phyloP scores from a whole-genome alignment of 2,797 vertebrate genomes.

The Podarcis siculus region DNA sequence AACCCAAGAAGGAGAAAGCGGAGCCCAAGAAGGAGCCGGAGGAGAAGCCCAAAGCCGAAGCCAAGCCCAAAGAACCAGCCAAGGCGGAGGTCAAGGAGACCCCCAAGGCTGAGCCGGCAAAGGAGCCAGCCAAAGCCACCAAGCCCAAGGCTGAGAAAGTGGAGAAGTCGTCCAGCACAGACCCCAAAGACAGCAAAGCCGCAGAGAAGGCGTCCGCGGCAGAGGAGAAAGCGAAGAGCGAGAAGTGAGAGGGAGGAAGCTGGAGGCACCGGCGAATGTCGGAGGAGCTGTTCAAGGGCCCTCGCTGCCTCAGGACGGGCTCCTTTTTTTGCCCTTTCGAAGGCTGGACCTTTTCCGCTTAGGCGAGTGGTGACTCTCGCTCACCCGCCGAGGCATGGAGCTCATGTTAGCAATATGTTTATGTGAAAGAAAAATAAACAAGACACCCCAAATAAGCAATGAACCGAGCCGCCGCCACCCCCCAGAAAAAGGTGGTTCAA shows the following conservation, averaged over 20 bases:
- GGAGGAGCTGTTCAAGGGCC: conserved; percentile 47
- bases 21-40: conserved; percentile 66
- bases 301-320: background rate
- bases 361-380: conserved; percentile 2
- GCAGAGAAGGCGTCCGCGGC: conserved; percentile 60
- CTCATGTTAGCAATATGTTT: conserved; percentile 72
- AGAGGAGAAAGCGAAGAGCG: conserved; percentile 74
- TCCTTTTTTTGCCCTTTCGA: background rate
- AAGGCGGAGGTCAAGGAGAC: conserved; percentile 54
- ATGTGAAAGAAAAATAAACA: conserved; percentile 61
- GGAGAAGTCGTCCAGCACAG: conserved; percentile 84
- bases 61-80: conserved; percentile 46
- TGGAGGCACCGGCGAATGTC: conserved; percentile 48
- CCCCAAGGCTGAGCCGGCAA: conserved; percentile 29
- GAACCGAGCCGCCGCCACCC: conserved; percentile 23
- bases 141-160: conserved; percentile 75
- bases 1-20: conserved; percentile 64
- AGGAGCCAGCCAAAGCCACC: conserved; percentile 34
- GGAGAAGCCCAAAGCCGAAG: conserved; percentile 61
- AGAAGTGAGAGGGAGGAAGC: conserved; percentile 47
- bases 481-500: conserved; percentile 62
- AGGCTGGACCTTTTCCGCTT: conserved; percentile 48
- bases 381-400: conserved; percentile 47
- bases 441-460: conserved; percentile 48
- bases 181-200: conserved; percentile 78